phyloP scores from a whole-genome alignment of 92 coral and sea anemone genomes.

The Nematostella vectensis region DNA sequence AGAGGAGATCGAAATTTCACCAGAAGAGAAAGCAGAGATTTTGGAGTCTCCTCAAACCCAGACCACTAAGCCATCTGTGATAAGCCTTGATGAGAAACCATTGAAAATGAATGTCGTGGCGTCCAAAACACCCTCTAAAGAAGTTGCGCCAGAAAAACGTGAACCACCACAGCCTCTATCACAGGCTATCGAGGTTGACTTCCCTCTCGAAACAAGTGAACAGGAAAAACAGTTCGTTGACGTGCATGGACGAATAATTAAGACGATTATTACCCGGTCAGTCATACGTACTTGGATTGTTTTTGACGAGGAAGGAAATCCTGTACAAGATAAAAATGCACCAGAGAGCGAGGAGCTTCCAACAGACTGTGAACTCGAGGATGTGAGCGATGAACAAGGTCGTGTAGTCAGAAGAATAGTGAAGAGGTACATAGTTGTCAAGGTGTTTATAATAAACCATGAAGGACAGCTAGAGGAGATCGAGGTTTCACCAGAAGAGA shows the following conservation, averaged over 20 bases:
- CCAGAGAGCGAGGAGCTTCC: constrained; percentile 7
- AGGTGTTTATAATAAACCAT: constrained; percentile 17
- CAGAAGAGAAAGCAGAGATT: no score
- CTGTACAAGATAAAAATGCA: constrained; percentile 3
- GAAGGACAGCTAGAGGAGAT: constrained; percentile 19
- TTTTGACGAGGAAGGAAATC: neutral
- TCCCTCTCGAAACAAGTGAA: no score
- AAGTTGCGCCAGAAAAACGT: no score
- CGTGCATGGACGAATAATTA: constrained; percentile 49
- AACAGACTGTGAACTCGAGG: constrained; percentile 34
- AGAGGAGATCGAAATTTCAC: no score
- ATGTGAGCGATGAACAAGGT: constrained; percentile 58
- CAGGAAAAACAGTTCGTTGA: no score
- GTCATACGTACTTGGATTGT: constrained; percentile 14
- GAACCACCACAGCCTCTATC: no score
- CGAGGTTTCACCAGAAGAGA: neutral
- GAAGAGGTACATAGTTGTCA: constrained; percentile 30
- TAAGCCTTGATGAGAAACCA: no score
- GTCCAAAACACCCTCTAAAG: no score
- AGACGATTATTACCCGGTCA: constrained; percentile 29
- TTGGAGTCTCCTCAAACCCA: no score
- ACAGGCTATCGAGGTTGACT: no score
- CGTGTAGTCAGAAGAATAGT: constrained; percentile 53
- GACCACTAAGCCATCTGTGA: no score
- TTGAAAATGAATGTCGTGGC: no score